Base-by-base conservation (phyloP, 2,888 invertebrate genomes). In the Lottia scabra region DNA sequence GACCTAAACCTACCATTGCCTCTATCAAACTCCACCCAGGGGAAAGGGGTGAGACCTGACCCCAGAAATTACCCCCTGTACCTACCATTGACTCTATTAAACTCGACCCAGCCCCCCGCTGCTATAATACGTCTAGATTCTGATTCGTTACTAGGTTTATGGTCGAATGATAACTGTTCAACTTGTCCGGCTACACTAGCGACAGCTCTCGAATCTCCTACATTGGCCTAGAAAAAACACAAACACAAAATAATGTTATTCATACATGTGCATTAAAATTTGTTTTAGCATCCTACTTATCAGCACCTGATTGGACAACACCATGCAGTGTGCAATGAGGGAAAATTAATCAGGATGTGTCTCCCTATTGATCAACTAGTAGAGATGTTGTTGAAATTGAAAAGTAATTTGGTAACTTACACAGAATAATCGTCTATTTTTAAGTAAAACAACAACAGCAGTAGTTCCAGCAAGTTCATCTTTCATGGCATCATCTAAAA, bases 21-120 rank as follows among this genome's bases (percentile, higher is more conserved):
- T n/a, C n/a, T n/a, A n/a, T n/a, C n/a, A n/a, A n/a, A n/a, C n/a
- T n/a, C n/a, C n/a, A n/a, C n/a, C n/a, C n/a, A n/a, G n/a, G n/a
- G n/a, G n/a, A n/a, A n/a, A n/a, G n/a, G n/a, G n/a, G n/a, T n/a
- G n/a, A n/a, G n/a, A n/a, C n/a, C n/a, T n/a, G n/a, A n/a, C n/a
- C n/a, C n/a, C n/a, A n/a, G n/a, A n/a, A n/a, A n/a, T n/a, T n/a
- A n/a, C n/a, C n/a, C n/a, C 16, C 48, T n/a, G 67, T 65, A 67
- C 77, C 70, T 75, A 85, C 99, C 99, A 90, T 99, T 99, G n/a
- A 99, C 99, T 81, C 98, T 92, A 91, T 98, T 98, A 83, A 95
- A 94, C 89, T 98, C 97, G 1, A 99, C 98, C 94, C 95, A 99
- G 67, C 99, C 99, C 5, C 99, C 99, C 46, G 98, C 99, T 0